Conservation (phyloP, 2,113 vertebrate genomes). For the Heterotilapia buettikoferi region DNA sequence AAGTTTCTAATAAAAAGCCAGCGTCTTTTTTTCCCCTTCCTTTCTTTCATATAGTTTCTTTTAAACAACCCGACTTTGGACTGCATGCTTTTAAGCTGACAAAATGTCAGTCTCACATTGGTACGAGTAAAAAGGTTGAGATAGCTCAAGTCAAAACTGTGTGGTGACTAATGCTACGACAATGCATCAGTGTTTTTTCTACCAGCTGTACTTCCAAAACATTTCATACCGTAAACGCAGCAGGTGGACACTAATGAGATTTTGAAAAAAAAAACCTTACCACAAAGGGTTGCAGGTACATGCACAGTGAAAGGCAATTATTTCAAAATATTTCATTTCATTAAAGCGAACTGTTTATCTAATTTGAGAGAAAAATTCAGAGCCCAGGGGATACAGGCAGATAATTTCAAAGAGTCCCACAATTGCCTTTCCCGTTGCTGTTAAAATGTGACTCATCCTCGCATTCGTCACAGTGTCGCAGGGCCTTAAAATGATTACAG, state of each 20-base stretch:
- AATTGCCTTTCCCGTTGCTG: slow-evolving; percentile 21
- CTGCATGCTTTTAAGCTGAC: not conserved
- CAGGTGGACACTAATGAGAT: slow-evolving; percentile 1
- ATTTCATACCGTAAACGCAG: not conserved
- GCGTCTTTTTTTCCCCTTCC: fast-evolving
- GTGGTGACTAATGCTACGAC: not conserved
- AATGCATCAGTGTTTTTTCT: not conserved
- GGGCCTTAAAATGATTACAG: slow-evolving; percentile 35
- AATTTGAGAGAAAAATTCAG: slow-evolving; percentile 10
- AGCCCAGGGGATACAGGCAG: not conserved
- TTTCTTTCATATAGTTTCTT: not conserved
- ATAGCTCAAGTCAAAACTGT: not conserved
- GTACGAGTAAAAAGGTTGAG: not conserved
- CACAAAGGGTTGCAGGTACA: slow-evolving; percentile 14
- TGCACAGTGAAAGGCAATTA: slow-evolving; percentile 8
- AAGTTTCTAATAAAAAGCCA: not conserved
- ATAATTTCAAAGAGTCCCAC: slow-evolving; percentile 27
- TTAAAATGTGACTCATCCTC: slow-evolving; percentile 47
- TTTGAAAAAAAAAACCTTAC: not conserved
- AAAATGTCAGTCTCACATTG: not conserved
- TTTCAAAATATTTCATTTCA: slow-evolving; percentile 19
- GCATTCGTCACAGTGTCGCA: slow-evolving; percentile 29
- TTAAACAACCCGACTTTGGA: not conserved
- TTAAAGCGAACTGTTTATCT: slow-evolving; percentile 2
- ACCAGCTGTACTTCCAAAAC: not conserved